These are phyloP conservation scores for Acrobasis suavella DNA, from an alignment of 2,888 invertebrate genomes.

Conservation along the genomic window DNA sequence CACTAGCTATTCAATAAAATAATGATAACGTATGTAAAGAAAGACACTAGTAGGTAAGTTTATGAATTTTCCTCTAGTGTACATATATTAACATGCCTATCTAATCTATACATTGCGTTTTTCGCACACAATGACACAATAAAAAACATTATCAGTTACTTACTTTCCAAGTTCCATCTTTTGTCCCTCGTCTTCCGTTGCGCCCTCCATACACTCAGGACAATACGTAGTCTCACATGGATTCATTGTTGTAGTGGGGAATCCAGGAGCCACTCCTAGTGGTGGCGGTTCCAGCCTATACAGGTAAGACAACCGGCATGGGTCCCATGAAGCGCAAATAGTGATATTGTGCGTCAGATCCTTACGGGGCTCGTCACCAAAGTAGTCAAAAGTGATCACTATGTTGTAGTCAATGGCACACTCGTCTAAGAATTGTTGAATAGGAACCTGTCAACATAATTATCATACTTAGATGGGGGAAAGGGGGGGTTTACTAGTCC, in stretches of 20 bases:
- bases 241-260: slow-evolving; percentile 65
- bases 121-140: no score
- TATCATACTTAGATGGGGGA: background rate
- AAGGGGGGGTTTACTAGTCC: no score
- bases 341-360: slow-evolving; percentile 75
- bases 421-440: slow-evolving; percentile 57
- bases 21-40: no score
- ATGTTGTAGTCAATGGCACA: slow-evolving; percentile 75
- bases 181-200: slow-evolving; percentile 49
- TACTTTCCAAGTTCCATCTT: slow-evolving; percentile 51
- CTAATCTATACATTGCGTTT: no score
- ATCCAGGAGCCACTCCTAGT: slow-evolving; percentile 60
- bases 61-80: no score
- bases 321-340: slow-evolving; percentile 72
- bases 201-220: slow-evolving; percentile 65
- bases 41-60: no score
- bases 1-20: no score
- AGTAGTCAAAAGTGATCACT: slow-evolving; percentile 74
- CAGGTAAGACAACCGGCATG: slow-evolving; percentile 69
- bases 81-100: no score
- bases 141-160: slow-evolving; percentile 24
- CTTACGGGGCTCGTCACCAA: slow-evolving; percentile 74
- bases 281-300: slow-evolving; percentile 76
- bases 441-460: slow-evolving; percentile 49
- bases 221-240: slow-evolving; percentile 73